A percentile compares a stretch with the other conserved stretches of the same genome.
phyloP scores from a whole-genome alignment of 2,113 vertebrate species.

The Hippocampus abdominalis region DNA sequence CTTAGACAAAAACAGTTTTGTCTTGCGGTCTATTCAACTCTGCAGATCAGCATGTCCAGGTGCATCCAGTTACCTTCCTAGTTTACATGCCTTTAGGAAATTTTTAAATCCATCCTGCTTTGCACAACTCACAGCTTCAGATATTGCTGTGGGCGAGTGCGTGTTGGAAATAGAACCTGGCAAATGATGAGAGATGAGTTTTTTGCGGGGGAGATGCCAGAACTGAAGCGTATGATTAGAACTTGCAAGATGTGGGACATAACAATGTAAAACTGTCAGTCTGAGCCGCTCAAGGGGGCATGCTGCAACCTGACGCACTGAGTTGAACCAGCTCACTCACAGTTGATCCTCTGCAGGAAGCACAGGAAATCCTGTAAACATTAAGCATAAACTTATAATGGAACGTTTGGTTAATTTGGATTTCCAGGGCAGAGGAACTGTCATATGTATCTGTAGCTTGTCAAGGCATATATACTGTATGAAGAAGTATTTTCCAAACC shows the following conservation, averaged over 20 bases:
- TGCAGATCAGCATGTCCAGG: conserved; percentile 42
- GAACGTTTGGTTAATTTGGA: not conserved
- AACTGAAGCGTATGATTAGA: conserved; percentile 56
- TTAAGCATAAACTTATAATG: conserved; percentile 9
- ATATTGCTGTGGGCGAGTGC: conserved; percentile 40
- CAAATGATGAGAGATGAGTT: conserved; percentile 49
- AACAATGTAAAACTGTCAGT: conserved; percentile 64
- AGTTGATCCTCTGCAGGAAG: conserved; percentile 41
- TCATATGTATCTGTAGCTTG: not conserved
- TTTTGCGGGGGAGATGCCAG: conserved; percentile 30
- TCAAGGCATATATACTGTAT: not conserved
- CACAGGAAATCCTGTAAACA: conserved; percentile 33
- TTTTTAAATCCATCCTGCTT: conserved; percentile 45
- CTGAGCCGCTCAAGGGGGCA: conserved; percentile 45
- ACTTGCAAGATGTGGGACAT: conserved; percentile 43
- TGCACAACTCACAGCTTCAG: conserved; percentile 35
- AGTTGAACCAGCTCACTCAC: conserved; percentile 25
- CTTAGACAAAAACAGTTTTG: conserved; percentile 54
- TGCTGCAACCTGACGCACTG: conserved; percentile 59
- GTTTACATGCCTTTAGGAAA: conserved; percentile 42
- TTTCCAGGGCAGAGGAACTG: not conserved
- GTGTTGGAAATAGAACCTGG: conserved; percentile 25
- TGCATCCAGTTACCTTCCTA: conserved; percentile 34
- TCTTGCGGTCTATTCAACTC: conserved; percentile 32
- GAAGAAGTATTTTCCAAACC: not conserved